Evolutionary conservation across 2,113 vertebrate species (phyloP).

Genomic region (Cheilinus undulatus): DNA sequence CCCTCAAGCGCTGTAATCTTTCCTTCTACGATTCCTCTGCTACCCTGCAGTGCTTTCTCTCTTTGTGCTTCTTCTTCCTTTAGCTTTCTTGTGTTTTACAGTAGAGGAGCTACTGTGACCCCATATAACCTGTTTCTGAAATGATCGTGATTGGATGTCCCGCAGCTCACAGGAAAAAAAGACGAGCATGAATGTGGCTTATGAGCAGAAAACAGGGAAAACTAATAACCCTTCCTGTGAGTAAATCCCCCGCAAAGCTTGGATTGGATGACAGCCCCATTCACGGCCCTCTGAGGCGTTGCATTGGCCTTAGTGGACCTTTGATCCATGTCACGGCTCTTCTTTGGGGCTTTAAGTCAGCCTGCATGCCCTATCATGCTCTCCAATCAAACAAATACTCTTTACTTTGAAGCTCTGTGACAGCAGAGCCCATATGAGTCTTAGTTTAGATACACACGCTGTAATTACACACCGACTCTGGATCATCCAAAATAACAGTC

Average conservation of each 20-base stretch:
- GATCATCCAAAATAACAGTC: constrained; percentile 72
- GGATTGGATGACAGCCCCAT: constrained; percentile 48
- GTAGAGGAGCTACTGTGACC: constrained; percentile 1
- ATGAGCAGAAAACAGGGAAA: constrained; percentile 15
- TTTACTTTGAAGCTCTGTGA: constrained; percentile 68
- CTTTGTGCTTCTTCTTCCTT: constrained; percentile 20
- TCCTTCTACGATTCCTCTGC: constrained; percentile 53
- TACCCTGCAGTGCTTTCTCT: constrained; percentile 15
- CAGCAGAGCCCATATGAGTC: constrained; percentile 42
- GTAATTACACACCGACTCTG: constrained; percentile 68
- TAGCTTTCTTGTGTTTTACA: not conserved
- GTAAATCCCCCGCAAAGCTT: constrained; percentile 46
- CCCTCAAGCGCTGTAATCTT: constrained; percentile 50
- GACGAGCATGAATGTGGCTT: constrained; percentile 4
- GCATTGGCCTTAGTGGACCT: constrained; percentile 59
- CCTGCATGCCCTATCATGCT: constrained; percentile 60
- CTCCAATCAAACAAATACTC: constrained; percentile 67
- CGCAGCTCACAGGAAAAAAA: constrained; percentile 9
- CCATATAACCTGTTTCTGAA: constrained; percentile 31
- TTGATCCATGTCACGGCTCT: constrained; percentile 66
- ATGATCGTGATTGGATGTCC: constrained; percentile 24
- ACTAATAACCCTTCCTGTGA: constrained; percentile 34
- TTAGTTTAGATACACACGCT: constrained; percentile 66
- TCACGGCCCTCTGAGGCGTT: constrained; percentile 34
- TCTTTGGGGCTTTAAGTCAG: constrained; percentile 56